Base-by-base conservation (phyloP, 2,113 vertebrate genomes). In the Alethe diademata region DNA sequence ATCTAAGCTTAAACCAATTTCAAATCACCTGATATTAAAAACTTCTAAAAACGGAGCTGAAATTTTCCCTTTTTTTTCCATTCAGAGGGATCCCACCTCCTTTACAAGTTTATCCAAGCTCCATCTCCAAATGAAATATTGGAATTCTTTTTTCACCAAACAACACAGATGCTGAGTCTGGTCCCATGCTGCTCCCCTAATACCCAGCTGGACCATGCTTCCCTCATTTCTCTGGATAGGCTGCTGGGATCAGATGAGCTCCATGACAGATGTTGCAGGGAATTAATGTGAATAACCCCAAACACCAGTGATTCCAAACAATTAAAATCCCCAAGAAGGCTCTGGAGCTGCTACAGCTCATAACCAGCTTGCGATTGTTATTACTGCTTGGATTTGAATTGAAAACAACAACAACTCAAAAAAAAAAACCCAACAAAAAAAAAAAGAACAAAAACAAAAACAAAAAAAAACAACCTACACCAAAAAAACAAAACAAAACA, bases 181-280 rank as follows among this genome's bases (percentile, higher is more conserved):
- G 42, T 17, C 45, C 57, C 42, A 9, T 43, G 14, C 35, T 42
- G 33, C 64, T 75, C 61, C 23, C 10, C 58, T 26, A 24, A 60
- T 56, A 48, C 81, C 81, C 78, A 86, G 36, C 73, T 61, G 69
- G 18, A 20, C 2, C 6, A 1, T 16, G 22, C 3, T n/a, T 12
- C 38, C 48, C 10, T 9, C n/a, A 4, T 78, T 65, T 86, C 75
- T 20, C 36, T 15, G 69, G 36, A 10, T 1, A 2, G 4, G 8
- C 50, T 29, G 16, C 28, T 12, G 42, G 50, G 53, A 33, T 58
- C 72, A 76, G 45, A 43, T 22, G 62, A 76, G 83, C 53, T 76
- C 53, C 72, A 33, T 2, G n/a, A 64, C 88, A 96, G 93, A 94
- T 91, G 92, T 79, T 73, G 5, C 25, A 71, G 80, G 51, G 84